These are phyloP conservation scores for Lottia scabra DNA, from an alignment of 2,888 invertebrate species.

Conservation along the genomic window DNA sequence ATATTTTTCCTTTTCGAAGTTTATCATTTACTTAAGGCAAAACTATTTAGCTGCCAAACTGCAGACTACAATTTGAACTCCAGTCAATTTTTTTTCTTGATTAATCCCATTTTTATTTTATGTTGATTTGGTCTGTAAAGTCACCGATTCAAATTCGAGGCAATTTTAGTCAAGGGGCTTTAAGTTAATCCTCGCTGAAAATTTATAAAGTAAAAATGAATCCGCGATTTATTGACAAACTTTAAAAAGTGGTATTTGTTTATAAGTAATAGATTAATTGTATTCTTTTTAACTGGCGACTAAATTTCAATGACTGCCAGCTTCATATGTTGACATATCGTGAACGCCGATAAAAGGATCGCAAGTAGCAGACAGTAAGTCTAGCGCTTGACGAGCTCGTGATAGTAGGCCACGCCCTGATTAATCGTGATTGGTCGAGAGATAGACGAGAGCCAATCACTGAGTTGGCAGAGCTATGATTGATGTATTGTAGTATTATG, in stretches of 20 bases:
- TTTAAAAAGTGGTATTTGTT: background rate
- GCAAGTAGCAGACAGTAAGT: slow-evolving; percentile 11
- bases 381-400: slow-evolving; percentile 15
- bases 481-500: slow-evolving; percentile 8
- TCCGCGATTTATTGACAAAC: too few species aligned
- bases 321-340: slow-evolving; percentile 19
- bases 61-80: too few species aligned
- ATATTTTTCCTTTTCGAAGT: too few species aligned
- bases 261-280: slow-evolving; percentile 6
- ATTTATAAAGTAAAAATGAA: too few species aligned
- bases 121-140: too few species aligned
- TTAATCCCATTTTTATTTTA: too few species aligned
- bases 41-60: too few species aligned
- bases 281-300: background rate
- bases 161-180: too few species aligned
- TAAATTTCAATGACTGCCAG: slow-evolving; percentile 14
- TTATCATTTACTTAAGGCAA: too few species aligned
- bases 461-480: background rate
- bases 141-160: too few species aligned
- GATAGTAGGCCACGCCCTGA: slow-evolving; percentile 10
- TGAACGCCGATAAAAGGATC: slow-evolving; percentile 20
- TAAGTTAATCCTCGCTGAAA: too few species aligned
- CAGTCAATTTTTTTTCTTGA: too few species aligned
- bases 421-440: slow-evolving; percentile 10
- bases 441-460: slow-evolving; percentile 15